phyloP scores from a whole-genome alignment of 2,797 vertebrate species.

The Lacerta viridis region DNA sequence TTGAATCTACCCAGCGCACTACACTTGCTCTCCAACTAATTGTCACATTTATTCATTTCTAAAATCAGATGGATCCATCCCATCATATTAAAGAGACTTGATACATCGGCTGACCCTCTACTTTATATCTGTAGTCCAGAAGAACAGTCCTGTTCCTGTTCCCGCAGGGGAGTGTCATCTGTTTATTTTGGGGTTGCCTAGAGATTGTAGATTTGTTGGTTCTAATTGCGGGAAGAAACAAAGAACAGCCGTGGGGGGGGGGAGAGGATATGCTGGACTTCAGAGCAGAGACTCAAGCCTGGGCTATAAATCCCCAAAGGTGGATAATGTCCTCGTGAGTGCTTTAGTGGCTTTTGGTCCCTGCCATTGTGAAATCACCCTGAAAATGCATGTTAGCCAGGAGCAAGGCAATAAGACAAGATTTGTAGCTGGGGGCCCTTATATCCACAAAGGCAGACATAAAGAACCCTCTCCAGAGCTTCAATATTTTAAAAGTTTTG shows the following conservation, averaged over 20 bases:
- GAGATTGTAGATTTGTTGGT: conserved; percentile 40
- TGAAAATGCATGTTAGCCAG: conserved; percentile 64
- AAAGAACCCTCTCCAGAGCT: conserved; percentile 56
- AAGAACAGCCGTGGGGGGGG: conserved; percentile 16
- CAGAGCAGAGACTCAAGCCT: conserved; percentile 53
- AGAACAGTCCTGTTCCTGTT: conserved; percentile 38
- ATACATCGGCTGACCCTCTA: neutral
- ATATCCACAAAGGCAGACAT: conserved; percentile 48
- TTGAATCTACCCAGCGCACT: no score
- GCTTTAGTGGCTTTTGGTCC: conserved; percentile 56
- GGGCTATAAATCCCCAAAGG: conserved; percentile 65
- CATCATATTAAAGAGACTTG: neutral
- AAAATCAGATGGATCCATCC: neutral
- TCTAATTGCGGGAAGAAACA: conserved; percentile 56
- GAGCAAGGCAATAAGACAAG: conserved; percentile 51
- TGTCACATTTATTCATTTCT: neutral
- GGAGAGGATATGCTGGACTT: conserved; percentile 39
- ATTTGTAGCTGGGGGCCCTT: conserved; percentile 65
- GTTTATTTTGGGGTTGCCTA: conserved; percentile 32
- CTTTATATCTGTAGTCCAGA: neutral
- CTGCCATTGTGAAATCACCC: conserved; percentile 65
- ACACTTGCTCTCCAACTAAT: no score
- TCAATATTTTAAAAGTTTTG: conserved; percentile 66
- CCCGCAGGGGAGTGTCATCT: conserved; percentile 33
- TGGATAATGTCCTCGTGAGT: conserved; percentile 55